Base-by-base conservation (phyloP, 2,113 vertebrate genomes). In the Nematolebias whitei region DNA sequence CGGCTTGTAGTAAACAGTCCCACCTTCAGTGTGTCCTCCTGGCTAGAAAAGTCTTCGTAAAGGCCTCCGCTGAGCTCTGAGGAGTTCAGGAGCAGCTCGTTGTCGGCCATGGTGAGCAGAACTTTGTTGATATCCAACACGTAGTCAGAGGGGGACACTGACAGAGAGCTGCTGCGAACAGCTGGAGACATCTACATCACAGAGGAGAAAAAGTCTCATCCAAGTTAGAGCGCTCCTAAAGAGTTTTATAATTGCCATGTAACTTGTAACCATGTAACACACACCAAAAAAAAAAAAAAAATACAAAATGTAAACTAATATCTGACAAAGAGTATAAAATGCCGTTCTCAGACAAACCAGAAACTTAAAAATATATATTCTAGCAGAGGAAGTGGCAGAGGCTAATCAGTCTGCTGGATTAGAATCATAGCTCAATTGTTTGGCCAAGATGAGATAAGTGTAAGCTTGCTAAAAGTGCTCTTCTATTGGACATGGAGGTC, bases 11-110 rank as follows among this genome's bases (percentile, higher is more conserved):
- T 12, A 29, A 51, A 20, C 14, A 1, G 2, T 58, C 76, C 6
- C 88, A 99, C 98, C 94, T 90, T 95, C 58, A 99, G 91, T 7
- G 90, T 93, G 76, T 98, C 95, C 78, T 98, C 96, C 75, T 98
- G 96, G 60, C 90, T 87, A 15, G 96, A 96, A 78, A 98, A 95
- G 71, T 98, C 93, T 56, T 98, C 94, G 13, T 94, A 98, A 35
- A 94, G 85, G 24, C 93, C 92, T 22, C 92, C 88, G 9, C 89
- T 95, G 22, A 98, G 93, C 79, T 97, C 95, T 0, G 95, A 93
- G 56, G 94, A 87, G 88, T 95, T 98, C 59, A 99, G 90, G 8
- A 96, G 91, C 62, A 98, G 82, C 45, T 99, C 96, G n/a, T 88
- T 88, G 88, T 96, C 94, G 6, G 95, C 95, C 91, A 98, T 94